Conservation (phyloP, 1,140 invertebrate genomes). For the Anastrepha ludens region DNA sequence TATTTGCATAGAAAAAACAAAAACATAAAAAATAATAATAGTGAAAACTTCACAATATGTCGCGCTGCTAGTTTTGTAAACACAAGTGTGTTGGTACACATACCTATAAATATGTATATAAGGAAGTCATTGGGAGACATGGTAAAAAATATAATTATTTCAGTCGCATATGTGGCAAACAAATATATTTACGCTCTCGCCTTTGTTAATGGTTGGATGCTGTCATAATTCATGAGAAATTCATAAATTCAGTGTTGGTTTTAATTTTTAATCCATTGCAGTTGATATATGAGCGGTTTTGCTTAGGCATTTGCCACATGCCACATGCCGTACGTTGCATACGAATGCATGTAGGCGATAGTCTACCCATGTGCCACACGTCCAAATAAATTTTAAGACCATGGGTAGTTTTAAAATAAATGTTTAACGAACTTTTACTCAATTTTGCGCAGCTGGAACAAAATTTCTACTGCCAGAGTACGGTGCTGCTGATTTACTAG, state of each 20-base stretch:
- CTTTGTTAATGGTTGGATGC: neutral
- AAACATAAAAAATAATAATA: too few relatives aligned
- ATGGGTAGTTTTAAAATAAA: too few relatives aligned
- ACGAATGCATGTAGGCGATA: neutral
- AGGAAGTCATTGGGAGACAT: neutral
- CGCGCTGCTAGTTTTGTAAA: too few relatives aligned
- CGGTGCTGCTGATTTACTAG: too few relatives aligned
- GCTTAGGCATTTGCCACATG: neutral
- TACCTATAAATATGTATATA: neutral
- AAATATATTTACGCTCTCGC: constrained; percentile 11
- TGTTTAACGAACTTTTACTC: too few relatives aligned
- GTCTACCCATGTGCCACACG: too few relatives aligned
- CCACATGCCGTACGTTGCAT: neutral
- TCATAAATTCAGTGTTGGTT: constrained; percentile 43
- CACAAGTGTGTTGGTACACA: neutral
- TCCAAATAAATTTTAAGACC: too few relatives aligned
- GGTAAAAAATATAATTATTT: neutral
- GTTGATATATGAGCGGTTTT: constrained; percentile 26
- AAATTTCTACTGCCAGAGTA: too few relatives aligned
- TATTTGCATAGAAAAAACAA: too few relatives aligned
- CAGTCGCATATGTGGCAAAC: neutral
- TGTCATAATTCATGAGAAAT: constrained; percentile 45
- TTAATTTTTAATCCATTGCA: constrained; percentile 27
- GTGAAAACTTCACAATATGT: too few relatives aligned
- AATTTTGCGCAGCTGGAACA: too few relatives aligned